Evolutionary conservation across 35 echinoderm and acorn worm species (phyloP).

Genomic region (Apostichopus parvimensis): DNA sequence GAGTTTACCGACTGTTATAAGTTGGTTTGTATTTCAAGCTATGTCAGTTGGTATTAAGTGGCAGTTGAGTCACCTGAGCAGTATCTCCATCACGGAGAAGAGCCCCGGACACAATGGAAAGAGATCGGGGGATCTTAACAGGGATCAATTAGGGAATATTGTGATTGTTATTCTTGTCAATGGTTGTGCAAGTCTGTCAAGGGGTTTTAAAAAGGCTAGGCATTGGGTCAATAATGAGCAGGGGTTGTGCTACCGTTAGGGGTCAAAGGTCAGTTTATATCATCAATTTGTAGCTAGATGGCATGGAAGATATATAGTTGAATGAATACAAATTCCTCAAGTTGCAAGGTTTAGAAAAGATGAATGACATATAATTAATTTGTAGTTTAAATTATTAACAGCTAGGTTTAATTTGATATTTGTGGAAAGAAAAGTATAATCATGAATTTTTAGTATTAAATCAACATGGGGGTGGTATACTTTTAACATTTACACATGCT

Average conservation of each 20-base stretch:
- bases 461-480: too few relatives aligned
- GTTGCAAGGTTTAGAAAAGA: too few relatives aligned
- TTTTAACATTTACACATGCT: too few relatives aligned
- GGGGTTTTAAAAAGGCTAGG: neutral
- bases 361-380: too few relatives aligned
- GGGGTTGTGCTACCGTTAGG: neutral
- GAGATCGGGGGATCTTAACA: neutral
- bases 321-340: too few relatives aligned
- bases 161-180: constrained; percentile 17
- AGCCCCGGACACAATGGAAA: constrained; percentile 1
- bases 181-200: neutral
- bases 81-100: neutral
- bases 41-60: constrained; percentile 44
- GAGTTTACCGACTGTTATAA: neutral
- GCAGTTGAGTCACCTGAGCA: constrained; percentile 36
- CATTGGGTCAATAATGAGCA: neutral
- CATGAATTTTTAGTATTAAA: too few relatives aligned
- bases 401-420: too few relatives aligned
- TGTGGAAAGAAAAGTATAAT: too few relatives aligned
- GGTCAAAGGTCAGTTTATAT: neutral
- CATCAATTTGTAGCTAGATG: neutral
- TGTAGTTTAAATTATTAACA: too few relatives aligned
- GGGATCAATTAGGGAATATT: constrained; percentile 38
- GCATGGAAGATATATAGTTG: too few relatives aligned
- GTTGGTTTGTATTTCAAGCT: constrained; percentile 32